phyloP scores from a whole-genome alignment of 2,888 invertebrate genomes.

The Choristoneura rosaceana region DNA sequence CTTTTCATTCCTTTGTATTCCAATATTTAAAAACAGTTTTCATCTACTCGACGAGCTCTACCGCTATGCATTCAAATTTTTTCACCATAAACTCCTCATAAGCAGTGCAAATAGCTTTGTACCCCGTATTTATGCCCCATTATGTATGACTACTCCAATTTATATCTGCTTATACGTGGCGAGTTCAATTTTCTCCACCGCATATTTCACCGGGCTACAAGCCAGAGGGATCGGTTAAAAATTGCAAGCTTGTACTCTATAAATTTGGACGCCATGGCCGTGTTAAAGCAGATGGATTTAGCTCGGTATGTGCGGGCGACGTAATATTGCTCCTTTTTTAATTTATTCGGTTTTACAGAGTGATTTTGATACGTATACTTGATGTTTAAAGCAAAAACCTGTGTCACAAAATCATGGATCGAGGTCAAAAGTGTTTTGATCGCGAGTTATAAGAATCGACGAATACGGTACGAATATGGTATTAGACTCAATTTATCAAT shows the following conservation, averaged over 20 bases:
- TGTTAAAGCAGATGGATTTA: slow-evolving; percentile 26
- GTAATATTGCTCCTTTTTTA: background rate
- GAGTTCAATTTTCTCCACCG: slow-evolving; percentile 45
- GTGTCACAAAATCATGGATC: too few species aligned
- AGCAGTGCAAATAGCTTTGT: background rate
- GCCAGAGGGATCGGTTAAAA: slow-evolving; percentile 73
- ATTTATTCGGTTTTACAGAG: background rate
- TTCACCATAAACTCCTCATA: background rate
- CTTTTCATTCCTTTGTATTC: too few species aligned
- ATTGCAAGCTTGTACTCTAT: slow-evolving; percentile 71
- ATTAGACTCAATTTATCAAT: too few species aligned
- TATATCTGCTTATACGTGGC: slow-evolving; percentile 15
- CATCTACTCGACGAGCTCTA: too few species aligned
- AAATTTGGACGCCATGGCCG: slow-evolving; percentile 58
- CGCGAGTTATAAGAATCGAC: too few species aligned
- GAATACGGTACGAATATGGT: too few species aligned
- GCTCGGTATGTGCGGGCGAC: background rate
- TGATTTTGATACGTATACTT: too few species aligned
- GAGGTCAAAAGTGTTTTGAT: too few species aligned
- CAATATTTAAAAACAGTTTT: too few species aligned
- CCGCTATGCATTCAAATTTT: too few species aligned
- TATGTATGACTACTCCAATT: background rate
- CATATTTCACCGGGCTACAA: slow-evolving; percentile 63
- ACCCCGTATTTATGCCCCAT: background rate
- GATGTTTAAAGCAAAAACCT: too few species aligned